Evolutionary conservation across 2,113 vertebrate genomes (phyloP).

Genomic region (western clawed frog (Xenopus tropicalis)): DNA sequence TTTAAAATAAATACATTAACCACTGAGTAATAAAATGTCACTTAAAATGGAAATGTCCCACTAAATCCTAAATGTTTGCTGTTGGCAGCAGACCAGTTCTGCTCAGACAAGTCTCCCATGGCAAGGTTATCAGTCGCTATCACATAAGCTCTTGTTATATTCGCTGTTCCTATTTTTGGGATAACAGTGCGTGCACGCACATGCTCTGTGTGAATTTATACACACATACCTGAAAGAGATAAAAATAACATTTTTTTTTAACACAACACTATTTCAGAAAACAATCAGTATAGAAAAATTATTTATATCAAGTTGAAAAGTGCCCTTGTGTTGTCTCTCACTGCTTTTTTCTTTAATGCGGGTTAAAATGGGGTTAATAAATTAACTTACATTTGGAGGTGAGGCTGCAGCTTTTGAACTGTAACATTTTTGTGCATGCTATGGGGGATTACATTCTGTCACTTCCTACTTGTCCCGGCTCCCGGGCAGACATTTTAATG

Average conservation of each 20-base stretch:
- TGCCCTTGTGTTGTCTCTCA: background rate
- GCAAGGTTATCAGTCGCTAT: constrained; percentile 43
- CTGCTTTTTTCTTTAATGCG: background rate
- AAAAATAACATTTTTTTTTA: background rate
- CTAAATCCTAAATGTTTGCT: background rate
- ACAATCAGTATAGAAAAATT: constrained; percentile 57
- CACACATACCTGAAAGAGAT: too few relatives aligned
- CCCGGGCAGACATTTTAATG: constrained; percentile 31
- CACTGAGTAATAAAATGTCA: constrained; percentile 44
- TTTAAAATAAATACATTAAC: constrained; percentile 35
- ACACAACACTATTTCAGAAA: constrained; percentile 9
- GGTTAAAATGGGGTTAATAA: constrained; percentile 44
- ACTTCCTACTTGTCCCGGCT: constrained; percentile 27
- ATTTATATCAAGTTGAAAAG: constrained; percentile 48
- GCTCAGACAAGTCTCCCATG: constrained; percentile 43
- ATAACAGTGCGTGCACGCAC: too few relatives aligned
- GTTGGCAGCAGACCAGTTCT: constrained; percentile 48
- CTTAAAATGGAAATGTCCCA: constrained; percentile 44
- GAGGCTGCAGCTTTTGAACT: constrained; percentile 51
- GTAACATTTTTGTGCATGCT: constrained; percentile 53
- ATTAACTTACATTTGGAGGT: constrained; percentile 31
- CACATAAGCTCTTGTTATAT: constrained; percentile 40
- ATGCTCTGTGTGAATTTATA: too few relatives aligned
- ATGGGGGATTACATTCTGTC: constrained; percentile 51
- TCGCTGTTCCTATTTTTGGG: constrained; percentile 7